Conservation (phyloP, 64 coral and sea anemone genomes). For the Dendronephthya gigantea region DNA sequence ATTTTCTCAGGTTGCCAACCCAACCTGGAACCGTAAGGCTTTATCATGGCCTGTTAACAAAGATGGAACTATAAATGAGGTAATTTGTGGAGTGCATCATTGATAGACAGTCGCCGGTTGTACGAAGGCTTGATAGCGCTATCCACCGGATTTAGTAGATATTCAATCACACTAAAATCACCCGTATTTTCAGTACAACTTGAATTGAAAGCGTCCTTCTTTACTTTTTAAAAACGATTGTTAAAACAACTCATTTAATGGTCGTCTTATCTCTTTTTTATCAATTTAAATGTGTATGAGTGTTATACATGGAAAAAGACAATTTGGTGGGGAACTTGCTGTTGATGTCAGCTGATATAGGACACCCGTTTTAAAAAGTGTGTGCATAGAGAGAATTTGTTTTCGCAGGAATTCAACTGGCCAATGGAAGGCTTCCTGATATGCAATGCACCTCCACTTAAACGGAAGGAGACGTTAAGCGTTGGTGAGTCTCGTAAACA, state of each 20-base stretch:
- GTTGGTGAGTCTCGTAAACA: neutral
- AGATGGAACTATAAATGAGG: slow-evolving; percentile 88
- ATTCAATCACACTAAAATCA: too few species aligned
- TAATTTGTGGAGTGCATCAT: neutral
- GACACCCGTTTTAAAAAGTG: neutral
- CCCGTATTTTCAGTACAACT: too few species aligned
- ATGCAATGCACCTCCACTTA: slow-evolving; percentile 68
- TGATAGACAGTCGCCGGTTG: neutral
- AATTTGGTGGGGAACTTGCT: too few species aligned
- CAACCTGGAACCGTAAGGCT: slow-evolving; percentile 87
- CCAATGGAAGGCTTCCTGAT: slow-evolving; percentile 87
- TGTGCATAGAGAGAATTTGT: too few species aligned
- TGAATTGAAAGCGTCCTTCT: too few species aligned
- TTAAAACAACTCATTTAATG: too few species aligned
- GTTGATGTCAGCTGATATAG: neutral
- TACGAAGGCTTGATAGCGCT: too few species aligned
- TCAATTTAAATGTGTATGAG: too few species aligned
- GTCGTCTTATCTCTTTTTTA: too few species aligned
- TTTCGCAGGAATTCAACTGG: slow-evolving; percentile 64
- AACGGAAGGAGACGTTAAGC: slow-evolving; percentile 28
- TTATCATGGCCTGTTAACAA: slow-evolving; percentile 87
- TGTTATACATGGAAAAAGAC: too few species aligned
- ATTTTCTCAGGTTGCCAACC: slow-evolving; percentile 62
- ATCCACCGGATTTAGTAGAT: too few species aligned
- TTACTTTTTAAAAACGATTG: too few species aligned